Evolutionary conservation across 2,797 vertebrate species (phyloP).

Genomic region (Chelidonichthys spinosus): DNA sequence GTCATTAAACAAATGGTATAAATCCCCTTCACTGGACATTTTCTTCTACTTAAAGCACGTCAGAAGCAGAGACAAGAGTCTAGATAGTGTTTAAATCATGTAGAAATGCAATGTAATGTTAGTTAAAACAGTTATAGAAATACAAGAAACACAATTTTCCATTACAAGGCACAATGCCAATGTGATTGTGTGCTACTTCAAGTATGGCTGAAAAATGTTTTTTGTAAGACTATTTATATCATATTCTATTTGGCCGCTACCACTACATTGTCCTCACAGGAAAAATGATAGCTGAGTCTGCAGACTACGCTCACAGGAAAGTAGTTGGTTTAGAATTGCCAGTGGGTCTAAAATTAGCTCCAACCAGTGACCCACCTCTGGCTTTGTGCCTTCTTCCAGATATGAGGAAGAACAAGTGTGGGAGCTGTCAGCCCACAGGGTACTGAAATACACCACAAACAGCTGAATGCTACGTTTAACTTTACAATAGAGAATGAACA

Average conservation of each 20-base stretch:
- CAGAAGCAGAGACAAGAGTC: too few species aligned
- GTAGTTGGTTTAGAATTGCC: constrained; percentile 58
- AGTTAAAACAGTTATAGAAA: too few species aligned
- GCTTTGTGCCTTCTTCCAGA: constrained; percentile 63
- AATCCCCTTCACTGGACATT: background rate
- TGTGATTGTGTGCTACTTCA: background rate
- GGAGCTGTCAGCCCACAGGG: constrained; percentile 69
- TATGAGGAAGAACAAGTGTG: constrained; percentile 69
- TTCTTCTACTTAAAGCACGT: background rate
- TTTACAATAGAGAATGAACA: constrained; percentile 21
- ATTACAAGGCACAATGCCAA: background rate
- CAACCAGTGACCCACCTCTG: constrained; percentile 70
- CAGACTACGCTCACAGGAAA: constrained; percentile 40
- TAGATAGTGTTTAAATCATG: too few species aligned
- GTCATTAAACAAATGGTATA: background rate
- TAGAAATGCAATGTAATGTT: too few species aligned
- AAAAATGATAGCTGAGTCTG: constrained; percentile 43
- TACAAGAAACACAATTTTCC: too few species aligned
- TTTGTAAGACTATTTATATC: background rate
- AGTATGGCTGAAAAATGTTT: background rate
- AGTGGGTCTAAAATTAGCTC: constrained; percentile 71
- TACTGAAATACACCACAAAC: constrained; percentile 65
- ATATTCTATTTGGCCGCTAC: constrained; percentile 19
- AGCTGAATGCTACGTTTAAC: constrained; percentile 38
- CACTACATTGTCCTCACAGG: constrained; percentile 16